Percentiles rank a stretch among this genome's conserved stretches.
phyloP scores from a whole-genome alignment of 1,140 invertebrate genomes.

The Hyposmocoma kahamanoa region DNA sequence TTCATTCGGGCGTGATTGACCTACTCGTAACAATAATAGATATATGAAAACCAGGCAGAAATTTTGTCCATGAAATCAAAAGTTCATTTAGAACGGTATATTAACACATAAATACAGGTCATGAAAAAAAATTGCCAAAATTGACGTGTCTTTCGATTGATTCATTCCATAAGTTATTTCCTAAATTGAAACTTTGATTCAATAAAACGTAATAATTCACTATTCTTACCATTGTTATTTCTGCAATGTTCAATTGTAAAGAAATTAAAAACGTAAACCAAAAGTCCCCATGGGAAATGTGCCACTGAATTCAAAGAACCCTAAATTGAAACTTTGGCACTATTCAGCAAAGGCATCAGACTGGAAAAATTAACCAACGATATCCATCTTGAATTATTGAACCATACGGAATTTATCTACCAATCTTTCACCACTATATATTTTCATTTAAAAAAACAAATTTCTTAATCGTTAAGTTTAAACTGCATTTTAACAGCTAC shows the following conservation, averaged over 20 bases:
- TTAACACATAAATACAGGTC: too few relatives aligned
- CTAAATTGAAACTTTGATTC: neutral
- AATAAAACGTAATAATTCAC: neutral
- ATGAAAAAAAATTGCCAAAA: too few relatives aligned
- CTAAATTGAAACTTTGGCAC: conserved; percentile 36
- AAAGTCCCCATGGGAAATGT: conserved; percentile 45
- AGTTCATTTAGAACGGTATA: too few relatives aligned
- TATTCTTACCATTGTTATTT: too few relatives aligned
- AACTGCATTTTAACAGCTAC: neutral
- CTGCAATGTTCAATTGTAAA: too few relatives aligned
- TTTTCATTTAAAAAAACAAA: conserved; percentile 9
- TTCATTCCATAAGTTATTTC: neutral
- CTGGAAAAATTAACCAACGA: conserved; percentile 66
- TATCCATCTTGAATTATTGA: conserved; percentile 31
- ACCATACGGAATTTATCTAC: conserved; percentile 36
- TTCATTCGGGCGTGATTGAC: too few relatives aligned
- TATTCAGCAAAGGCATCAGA: conserved; percentile 54
- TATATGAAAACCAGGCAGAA: too few relatives aligned
- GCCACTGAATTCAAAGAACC: conserved; percentile 30
- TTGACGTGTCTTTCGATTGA: too few relatives aligned
- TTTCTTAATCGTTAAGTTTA: conserved; percentile 10
- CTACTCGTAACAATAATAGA: too few relatives aligned
- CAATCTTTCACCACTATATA: neutral
- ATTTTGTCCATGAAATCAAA: too few relatives aligned
- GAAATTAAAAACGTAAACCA: conserved; percentile 1